phyloP scores from a whole-genome alignment of 2,888 invertebrate genomes.

The Eristalis pertinax region DNA sequence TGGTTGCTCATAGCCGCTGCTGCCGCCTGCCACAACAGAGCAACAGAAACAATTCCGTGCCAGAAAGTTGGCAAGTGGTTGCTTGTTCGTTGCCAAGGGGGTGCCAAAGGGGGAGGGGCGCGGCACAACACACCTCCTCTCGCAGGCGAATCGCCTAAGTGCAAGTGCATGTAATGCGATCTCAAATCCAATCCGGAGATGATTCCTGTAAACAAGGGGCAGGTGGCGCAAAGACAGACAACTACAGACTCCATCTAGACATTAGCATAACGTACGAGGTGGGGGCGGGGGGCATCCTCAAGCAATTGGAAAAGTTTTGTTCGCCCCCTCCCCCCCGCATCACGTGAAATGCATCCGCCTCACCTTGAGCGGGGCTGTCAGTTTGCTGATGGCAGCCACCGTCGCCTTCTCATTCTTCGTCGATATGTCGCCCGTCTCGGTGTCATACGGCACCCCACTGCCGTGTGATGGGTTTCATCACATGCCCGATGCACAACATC shows the following conservation, averaged over 20 bases:
- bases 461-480: slow-evolving; percentile 57
- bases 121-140: slow-evolving; percentile 2
- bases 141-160: slow-evolving; percentile 52
- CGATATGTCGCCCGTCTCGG: not conserved
- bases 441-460: not conserved
- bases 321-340: slow-evolving; percentile 18
- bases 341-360: slow-evolving; percentile 43
- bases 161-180: slow-evolving; percentile 70
- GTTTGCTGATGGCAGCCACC: not conserved
- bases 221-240: slow-evolving; percentile 30
- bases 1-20: slow-evolving; percentile 69
- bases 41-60: slow-evolving; percentile 26
- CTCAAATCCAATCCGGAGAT: slow-evolving; percentile 45
- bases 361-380: slow-evolving; percentile 55
- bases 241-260: not conserved
- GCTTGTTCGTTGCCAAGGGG: slow-evolving; percentile 77
- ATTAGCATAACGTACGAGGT: slow-evolving; percentile 68
- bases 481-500: slow-evolving; percentile 54
- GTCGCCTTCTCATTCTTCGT: not conserved
- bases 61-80: slow-evolving; percentile 71
- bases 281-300: too few species aligned
- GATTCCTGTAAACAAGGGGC: slow-evolving; percentile 46
- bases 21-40: not conserved
- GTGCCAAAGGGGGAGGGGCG: slow-evolving; percentile 27
- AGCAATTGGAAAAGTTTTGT: slow-evolving; percentile 64